These are phyloP conservation scores for Lates japonicus DNA, from an alignment of 2,797 vertebrate species.

Conservation along the genomic window DNA sequence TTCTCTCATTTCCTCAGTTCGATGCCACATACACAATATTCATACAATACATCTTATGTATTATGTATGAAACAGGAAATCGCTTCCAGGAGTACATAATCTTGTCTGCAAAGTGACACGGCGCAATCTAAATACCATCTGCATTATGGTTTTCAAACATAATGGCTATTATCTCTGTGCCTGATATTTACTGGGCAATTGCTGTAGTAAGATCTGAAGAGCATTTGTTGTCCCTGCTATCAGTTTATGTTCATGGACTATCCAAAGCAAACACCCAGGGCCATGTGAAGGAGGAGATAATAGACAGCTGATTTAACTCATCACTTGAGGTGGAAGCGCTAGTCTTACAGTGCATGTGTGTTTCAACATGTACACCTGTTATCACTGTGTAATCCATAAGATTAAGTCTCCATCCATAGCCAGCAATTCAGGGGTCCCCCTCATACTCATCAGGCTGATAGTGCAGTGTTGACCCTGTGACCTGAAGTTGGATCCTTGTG, in stretches of 20 bases:
- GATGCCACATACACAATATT: conserved; percentile 23
- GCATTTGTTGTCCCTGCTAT: conserved; percentile 9
- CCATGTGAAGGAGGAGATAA: conserved; percentile 25
- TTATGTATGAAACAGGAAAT: conserved; percentile 53
- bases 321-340: conserved; percentile 11
- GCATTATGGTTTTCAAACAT: conserved; percentile 21
- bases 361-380: conserved; percentile 85
- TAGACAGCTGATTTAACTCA: conserved; percentile 22
- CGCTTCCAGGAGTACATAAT: conserved; percentile 28
- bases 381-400: conserved; percentile 89
- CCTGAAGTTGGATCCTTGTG: conserved; percentile 23
- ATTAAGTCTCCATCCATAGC: conserved; percentile 89
- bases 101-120: conserved; percentile 24
- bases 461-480: conserved; percentile 84
- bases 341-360: conserved; percentile 4
- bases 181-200: not conserved
- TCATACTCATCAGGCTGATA: conserved; percentile 84
- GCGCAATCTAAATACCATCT: conserved; percentile 36
- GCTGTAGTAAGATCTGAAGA: conserved; percentile 8
- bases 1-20: conserved; percentile 60
- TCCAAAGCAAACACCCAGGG: conserved; percentile 26
- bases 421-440: conserved; percentile 82
- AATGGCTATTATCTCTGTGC: conserved; percentile 8
- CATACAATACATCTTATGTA: conserved; percentile 1
- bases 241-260: conserved; percentile 36